phyloP scores from a whole-genome alignment of 2,113 vertebrate genomes.

The Serinus canaria region DNA sequence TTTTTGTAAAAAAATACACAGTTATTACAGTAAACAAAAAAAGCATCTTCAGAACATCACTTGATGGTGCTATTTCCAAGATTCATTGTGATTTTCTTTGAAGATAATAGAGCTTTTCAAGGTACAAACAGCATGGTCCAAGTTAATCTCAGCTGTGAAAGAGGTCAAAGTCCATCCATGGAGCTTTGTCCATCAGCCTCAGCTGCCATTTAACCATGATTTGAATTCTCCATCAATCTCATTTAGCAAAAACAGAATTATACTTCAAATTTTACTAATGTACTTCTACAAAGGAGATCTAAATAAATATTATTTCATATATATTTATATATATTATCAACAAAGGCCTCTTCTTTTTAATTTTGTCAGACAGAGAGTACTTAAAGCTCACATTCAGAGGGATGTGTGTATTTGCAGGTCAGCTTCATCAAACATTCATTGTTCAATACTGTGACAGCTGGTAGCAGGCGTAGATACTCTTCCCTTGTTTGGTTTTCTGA shows the following conservation, averaged over 20 bases:
- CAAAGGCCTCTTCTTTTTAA: conserved; percentile 62
- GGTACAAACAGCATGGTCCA: background rate
- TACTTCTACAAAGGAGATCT: conserved; percentile 11
- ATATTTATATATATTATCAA: background rate
- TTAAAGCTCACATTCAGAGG: conserved; percentile 65
- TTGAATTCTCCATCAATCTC: background rate
- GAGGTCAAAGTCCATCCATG: too few relatives aligned
- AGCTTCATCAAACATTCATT: conserved; percentile 78
- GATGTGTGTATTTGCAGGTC: conserved; percentile 75
- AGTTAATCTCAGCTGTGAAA: background rate
- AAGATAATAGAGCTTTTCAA: background rate
- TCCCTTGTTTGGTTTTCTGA: conserved; percentile 78
- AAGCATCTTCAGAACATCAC: background rate
- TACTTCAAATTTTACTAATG: conserved; percentile 21
- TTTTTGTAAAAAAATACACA: background rate
- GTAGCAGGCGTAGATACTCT: conserved; percentile 49
- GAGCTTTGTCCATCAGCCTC: background rate
- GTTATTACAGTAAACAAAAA: background rate
- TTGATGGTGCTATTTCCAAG: background rate
- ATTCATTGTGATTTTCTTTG: background rate
- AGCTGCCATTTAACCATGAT: background rate
- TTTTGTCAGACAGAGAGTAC: conserved; percentile 70
- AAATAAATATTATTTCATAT: conserved; percentile 52
- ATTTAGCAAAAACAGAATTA: conserved; percentile 19
- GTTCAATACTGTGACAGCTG: conserved; percentile 77